Percentiles rank a stretch among this genome's conserved stretches.
These are phyloP conservation scores for Danio jaintianensis DNA, from an alignment of 2,797 vertebrate species.

Conservation along the genomic window DNA sequence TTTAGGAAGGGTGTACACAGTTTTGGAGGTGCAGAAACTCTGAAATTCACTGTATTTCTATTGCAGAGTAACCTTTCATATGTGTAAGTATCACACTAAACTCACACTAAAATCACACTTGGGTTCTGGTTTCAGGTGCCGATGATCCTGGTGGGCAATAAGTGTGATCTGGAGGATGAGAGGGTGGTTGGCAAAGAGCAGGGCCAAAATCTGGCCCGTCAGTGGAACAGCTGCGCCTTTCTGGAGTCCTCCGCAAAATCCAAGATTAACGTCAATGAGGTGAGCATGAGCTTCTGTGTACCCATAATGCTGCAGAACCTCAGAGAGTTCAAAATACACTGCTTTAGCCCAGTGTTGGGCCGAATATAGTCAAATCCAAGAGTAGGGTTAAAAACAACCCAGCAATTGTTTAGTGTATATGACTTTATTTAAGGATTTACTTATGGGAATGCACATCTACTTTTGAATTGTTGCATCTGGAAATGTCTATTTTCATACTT, in stretches of 20 bases:
- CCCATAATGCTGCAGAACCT: background rate
- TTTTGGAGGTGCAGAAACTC: no score
- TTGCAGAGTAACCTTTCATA: no score
- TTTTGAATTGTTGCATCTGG: background rate
- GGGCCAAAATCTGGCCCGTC: slow-evolving; percentile 89
- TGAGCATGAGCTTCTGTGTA: slow-evolving; percentile 63
- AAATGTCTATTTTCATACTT: no score
- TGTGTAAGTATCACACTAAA: no score
- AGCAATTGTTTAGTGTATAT: background rate
- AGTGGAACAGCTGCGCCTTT: slow-evolving; percentile 91
- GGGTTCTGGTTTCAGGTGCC: slow-evolving; percentile 78
- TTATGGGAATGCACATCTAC: no score
- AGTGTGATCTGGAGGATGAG: slow-evolving; percentile 91
- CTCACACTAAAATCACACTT: no score
- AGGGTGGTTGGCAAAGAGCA: slow-evolving; percentile 91
- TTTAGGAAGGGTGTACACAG: no score
- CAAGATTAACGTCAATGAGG: slow-evolving; percentile 93
- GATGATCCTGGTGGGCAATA: slow-evolving; percentile 92
- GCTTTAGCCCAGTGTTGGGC: no score
- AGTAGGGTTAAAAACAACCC: no score
- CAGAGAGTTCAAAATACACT: background rate
- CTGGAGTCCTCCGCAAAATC: slow-evolving; percentile 91
- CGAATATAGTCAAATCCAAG: no score
- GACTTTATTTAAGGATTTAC: background rate
- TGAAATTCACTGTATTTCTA: no score